Base-by-base conservation (phyloP, 2,113 vertebrate genomes). In the Sitta europaea region DNA sequence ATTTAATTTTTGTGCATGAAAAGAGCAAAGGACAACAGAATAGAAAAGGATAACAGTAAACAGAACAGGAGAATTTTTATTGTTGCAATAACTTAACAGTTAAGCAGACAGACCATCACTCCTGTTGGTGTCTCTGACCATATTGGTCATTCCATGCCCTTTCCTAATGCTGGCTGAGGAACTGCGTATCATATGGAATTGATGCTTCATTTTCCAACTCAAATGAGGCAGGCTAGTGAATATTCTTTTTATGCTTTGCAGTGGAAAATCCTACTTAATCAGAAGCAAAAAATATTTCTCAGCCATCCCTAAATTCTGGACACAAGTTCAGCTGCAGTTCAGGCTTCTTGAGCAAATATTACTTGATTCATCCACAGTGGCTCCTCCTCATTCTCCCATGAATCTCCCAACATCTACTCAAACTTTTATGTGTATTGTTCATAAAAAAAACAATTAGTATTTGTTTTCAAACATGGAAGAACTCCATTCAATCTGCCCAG, bases 11-110 rank as follows among this genome's bases (percentile, higher is more conserved):
- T 89, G 78, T 68, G 36, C 42, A 3, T 24, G 4, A 61, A 16
- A 61, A 93, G 83, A 88, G 38, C 61, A 93, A 96, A 58, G 82
- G 29, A 38, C 11, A 94, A 67, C 17, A n/a, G n/a, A n/a, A n/a
- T n/a, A n/a, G n/a, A n/a, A n/a, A n/a, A n/a, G n/a, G n/a, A 43
- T 47, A 73, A 20, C 18, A 88, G 31, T 27, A 24, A 48, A 74
- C 50, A 55, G 17, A 57, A 36, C 14, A 61, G 59, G 16, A 12
- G 57, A 43, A 65, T 5, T 77, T 55, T 57, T 75, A 61, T 29
- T 25, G 55, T 20, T 55, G 27, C 15, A 50, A 38, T 21, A 53
- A 6, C 18, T 45, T 72, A 63, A 80, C 8, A 29, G 63, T 15
- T 31, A 74, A 74, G 20, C 25, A 76, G 33, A 15, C 35, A 66